A percentile compares a stretch with the other conserved stretches of the same genome.
Evolutionary conservation across 2,797 vertebrate genomes (phyloP).

Genomic region (Centroberyx gerrardi): DNA sequence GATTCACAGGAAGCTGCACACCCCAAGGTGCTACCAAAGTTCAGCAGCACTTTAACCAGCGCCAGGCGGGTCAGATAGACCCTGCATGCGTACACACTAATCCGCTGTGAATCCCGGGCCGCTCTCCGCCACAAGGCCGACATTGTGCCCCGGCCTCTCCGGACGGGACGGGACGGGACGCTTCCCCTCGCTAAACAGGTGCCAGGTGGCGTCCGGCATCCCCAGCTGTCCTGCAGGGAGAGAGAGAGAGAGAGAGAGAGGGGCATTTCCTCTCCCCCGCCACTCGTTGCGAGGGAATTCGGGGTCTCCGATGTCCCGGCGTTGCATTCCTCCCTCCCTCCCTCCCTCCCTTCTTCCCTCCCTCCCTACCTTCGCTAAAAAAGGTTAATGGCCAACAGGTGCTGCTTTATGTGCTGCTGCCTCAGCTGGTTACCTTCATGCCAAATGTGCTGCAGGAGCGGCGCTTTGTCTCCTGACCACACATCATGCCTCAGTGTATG

Average conservation of each 20-base stretch:
- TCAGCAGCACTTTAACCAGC: too few relatives aligned
- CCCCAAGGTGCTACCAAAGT: too few relatives aligned
- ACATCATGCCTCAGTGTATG: not conserved
- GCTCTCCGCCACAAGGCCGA: conserved; percentile 34
- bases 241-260: too few relatives aligned
- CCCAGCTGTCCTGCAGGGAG: conserved; percentile 70
- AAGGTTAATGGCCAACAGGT: conserved; percentile 85
- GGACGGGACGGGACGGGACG: conserved; percentile 19
- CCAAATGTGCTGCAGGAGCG: conserved; percentile 55
- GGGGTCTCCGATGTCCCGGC: conserved; percentile 63
- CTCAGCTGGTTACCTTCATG: conserved; percentile 75
- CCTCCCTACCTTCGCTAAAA: conserved; percentile 66
- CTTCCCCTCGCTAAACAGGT: conserved; percentile 74
- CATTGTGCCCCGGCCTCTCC: conserved; percentile 35
- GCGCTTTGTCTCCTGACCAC: conserved; percentile 53
- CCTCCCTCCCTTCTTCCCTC: conserved; percentile 26
- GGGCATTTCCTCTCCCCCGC: conserved; percentile 57
- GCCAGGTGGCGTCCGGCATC: conserved; percentile 76
- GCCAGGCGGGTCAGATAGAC: too few relatives aligned
- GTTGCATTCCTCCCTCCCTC: conserved; percentile 55
- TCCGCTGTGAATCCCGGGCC: not conserved
- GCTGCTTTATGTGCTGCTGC: conserved; percentile 72
- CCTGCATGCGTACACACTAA: not conserved
- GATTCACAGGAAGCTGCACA: too few relatives aligned
- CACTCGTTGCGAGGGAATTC: conserved; percentile 62